A percentile compares a stretch with the other conserved stretches of the same genome.
phyloP scores from a whole-genome alignment of 2,113 vertebrate genomes.

The Neodontobutis hainanensis region DNA sequence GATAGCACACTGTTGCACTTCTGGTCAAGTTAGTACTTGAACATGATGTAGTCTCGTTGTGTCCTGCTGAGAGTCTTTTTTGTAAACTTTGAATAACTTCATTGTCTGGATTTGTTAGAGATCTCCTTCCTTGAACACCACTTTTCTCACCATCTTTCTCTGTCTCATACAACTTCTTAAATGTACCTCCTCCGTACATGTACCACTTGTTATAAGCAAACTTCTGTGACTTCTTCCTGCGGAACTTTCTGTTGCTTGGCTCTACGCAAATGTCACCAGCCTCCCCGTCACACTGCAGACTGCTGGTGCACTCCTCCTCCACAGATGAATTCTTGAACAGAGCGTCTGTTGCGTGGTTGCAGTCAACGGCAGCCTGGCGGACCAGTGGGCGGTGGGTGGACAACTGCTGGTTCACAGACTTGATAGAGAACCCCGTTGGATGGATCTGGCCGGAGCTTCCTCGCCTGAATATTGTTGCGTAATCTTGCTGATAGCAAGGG shows the following conservation, averaged over 20 bases:
- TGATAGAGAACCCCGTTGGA: conserved; percentile 65
- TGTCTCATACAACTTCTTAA: conserved; percentile 88
- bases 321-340: conserved; percentile 49
- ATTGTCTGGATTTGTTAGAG: conserved; percentile 42
- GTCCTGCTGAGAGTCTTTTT: conserved; percentile 18
- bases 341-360: conserved; percentile 73
- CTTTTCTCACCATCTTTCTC: conserved; percentile 71
- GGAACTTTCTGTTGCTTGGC: conserved; percentile 73
- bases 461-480: conserved; percentile 43
- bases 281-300: conserved; percentile 62
- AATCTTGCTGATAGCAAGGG: conserved; percentile 51
- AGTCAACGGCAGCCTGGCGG: conserved; percentile 90
- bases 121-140: conserved; percentile 55
- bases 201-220: conserved; percentile 97
- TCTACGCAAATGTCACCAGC: conserved; percentile 59
- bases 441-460: conserved; percentile 66
- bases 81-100: conserved; percentile 53
- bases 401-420: conserved; percentile 76
- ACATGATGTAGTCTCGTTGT: conserved; percentile 32
- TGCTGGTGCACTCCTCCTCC: conserved; percentile 70
- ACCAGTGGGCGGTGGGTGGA: conserved; percentile 88
- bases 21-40: conserved; percentile 17
- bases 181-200: conserved; percentile 91
- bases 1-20: conserved; percentile 22
- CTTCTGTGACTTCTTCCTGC: conserved; percentile 83